Evolutionary conservation across 2,797 vertebrate genomes (phyloP), one percentile per base, ranked within the genome.

Genomic region (Petrocephalus sullivani): DNA sequence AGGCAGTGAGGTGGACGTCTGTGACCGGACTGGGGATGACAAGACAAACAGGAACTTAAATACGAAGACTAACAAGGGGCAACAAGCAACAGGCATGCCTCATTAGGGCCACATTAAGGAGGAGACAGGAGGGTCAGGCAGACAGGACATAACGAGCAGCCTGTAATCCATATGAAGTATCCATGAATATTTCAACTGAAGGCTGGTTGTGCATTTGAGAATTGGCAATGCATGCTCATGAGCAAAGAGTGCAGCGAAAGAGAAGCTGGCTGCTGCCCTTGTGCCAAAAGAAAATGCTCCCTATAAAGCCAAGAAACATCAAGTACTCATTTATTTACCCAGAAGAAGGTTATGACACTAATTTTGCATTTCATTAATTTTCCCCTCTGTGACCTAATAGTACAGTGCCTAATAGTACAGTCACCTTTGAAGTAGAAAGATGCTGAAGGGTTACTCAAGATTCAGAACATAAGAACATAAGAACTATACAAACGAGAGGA

Each of bases 261-360:
- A 64, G 12, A 61, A 57, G 56, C 21, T 60, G 23, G 56, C 7
- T n/a, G 46, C 9, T 49, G 37, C 51, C 41, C 21, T 37, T n/a
- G 82, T 58, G 53, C 67, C 78, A 83, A 58, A 51, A 28, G 28
- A 28, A 49, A 82, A 53, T 1, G 51, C 81, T 28, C 41, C 37
- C 56, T 28, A 51, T 85, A 33, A 88, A 85, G 87, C 49, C 53
- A 64, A 88, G 19, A 64, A 84, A 21, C 87, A 81, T 64, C 81
- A 85, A 83, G 78, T 46, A 88, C 23, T 83, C 33, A 41, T 14
- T 23, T 49, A 21, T 61, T 16, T 67, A 57, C 9, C 54, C 23
- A 58, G 54, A 58, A 56, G 57, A 67, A 41, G 58, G 23, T 19
- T 61, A 64, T 46, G 64, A 53, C 41, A 83, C 53, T 21, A 33